Conservation (phyloP, 1,140 invertebrate species). For the Manduca sexta region DNA sequence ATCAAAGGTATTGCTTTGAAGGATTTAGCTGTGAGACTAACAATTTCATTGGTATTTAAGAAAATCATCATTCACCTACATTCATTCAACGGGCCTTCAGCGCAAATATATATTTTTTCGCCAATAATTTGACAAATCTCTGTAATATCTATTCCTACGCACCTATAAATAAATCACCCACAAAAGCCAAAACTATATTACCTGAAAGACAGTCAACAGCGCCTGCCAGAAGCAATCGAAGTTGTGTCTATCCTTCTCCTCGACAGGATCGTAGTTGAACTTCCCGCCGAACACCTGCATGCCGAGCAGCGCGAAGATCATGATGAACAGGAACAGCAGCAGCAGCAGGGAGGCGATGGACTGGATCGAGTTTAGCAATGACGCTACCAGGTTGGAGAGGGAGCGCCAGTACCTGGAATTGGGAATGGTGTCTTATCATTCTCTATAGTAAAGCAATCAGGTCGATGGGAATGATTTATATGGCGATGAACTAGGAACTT, state of each 20-base stretch:
- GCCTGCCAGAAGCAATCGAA: slow-evolving; percentile 99
- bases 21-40: too few species aligned
- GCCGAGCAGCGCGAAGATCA: slow-evolving; percentile 98
- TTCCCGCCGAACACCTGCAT: slow-evolving; percentile 97
- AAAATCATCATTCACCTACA: too few species aligned
- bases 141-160: too few species aligned
- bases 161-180: too few species aligned
- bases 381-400: slow-evolving; percentile 97
- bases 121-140: too few species aligned
- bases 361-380: slow-evolving; percentile 98
- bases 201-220: slow-evolving; percentile 98
- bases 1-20: too few species aligned
- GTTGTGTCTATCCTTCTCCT: slow-evolving; percentile 92
- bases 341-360: slow-evolving; percentile 98
- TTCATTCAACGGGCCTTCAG: too few species aligned
- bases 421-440: neutral
- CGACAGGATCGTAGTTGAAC: slow-evolving; percentile 92
- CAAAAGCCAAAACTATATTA: slow-evolving; percentile 64
- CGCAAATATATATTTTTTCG: too few species aligned
- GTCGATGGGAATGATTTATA: too few species aligned
- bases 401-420: slow-evolving; percentile 95
- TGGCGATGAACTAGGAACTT: too few species aligned
- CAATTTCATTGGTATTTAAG: too few species aligned
- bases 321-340: slow-evolving; percentile 98
- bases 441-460: too few species aligned